A percentile compares a stretch with the other conserved stretches of the same genome.
phyloP scores from a whole-genome alignment of 2,888 invertebrate genomes.

The Strigamia crassipes region DNA sequence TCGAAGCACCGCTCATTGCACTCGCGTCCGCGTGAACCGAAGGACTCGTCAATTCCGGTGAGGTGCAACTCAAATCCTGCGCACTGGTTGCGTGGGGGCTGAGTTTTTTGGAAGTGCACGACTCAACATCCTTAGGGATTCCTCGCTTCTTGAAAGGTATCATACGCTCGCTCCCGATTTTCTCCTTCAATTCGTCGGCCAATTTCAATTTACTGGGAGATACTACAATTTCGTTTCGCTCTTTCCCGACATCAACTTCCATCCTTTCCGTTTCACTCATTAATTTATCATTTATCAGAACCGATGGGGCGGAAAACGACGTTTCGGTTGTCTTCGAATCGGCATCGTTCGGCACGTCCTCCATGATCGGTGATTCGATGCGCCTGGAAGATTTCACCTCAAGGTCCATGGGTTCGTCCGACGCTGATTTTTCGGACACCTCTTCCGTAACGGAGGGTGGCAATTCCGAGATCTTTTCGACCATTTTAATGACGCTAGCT shows the following conservation, averaged over 20 bases:
- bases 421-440: not conserved
- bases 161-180: conserved; percentile 46
- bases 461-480: not conserved
- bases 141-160: conserved; percentile 50
- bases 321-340: not conserved
- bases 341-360: not conserved
- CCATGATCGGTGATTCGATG: not conserved
- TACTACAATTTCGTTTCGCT: not conserved
- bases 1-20: not conserved
- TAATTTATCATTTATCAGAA: not conserved
- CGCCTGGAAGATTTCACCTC: conserved; percentile 7
- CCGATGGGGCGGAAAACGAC: not conserved
- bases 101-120: not conserved
- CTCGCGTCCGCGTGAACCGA: not conserved
- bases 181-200: conserved; percentile 45
- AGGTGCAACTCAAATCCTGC: conserved; percentile 2
- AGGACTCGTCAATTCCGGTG: not conserved
- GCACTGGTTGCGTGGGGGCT: not conserved
- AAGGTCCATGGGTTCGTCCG: conserved; percentile 44
- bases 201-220: conserved; percentile 13
- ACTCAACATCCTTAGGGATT: conserved; percentile 49
- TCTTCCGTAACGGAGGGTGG: not conserved
- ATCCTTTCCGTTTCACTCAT: not conserved
- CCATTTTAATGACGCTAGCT: conserved; percentile 45
- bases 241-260: conserved; percentile 1